Evolutionary conservation across 2,888 invertebrate genomes (phyloP).

Genomic region (Stenchaetothrips biformis): DNA sequence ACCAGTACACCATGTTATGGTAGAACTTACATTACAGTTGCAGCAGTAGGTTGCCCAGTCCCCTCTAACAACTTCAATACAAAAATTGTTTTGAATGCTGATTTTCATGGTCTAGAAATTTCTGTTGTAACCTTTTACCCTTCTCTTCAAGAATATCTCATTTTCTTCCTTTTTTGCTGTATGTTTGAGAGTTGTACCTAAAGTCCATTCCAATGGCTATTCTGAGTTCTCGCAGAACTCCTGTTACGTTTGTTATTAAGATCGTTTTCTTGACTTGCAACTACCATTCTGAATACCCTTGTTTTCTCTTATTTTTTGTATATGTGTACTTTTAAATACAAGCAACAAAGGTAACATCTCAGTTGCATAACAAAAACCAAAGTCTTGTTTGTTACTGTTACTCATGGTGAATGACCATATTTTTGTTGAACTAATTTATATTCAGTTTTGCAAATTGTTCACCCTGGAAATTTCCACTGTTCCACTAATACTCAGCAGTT

Average conservation of each 20-base stretch:
- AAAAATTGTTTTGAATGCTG: too few species aligned
- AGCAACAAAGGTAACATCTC: neutral
- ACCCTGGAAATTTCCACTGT: neutral
- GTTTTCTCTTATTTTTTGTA: neutral
- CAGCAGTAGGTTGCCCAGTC: too few species aligned
- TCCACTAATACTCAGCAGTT: conserved; percentile 2
- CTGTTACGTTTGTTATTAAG: neutral
- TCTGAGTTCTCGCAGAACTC: neutral
- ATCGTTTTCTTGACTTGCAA: neutral
- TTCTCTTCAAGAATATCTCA: too few species aligned
- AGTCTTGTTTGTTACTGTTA: conserved; percentile 1
- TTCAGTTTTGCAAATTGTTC: neutral
- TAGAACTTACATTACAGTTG: too few species aligned
- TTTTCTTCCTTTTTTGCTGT: too few species aligned
- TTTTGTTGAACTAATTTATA: neutral
- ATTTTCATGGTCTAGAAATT: too few species aligned
- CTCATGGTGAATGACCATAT: neutral
- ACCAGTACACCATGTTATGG: neutral
- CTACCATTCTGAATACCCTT: neutral
- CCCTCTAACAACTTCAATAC: too few species aligned
- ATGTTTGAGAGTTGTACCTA: neutral
- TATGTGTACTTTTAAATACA: neutral
- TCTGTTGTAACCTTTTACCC: too few species aligned
- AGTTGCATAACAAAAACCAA: neutral
- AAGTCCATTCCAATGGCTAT: neutral